Evolutionary conservation across 2,113 vertebrate genomes (phyloP).

Genomic region (Pseudopodoces humilis): DNA sequence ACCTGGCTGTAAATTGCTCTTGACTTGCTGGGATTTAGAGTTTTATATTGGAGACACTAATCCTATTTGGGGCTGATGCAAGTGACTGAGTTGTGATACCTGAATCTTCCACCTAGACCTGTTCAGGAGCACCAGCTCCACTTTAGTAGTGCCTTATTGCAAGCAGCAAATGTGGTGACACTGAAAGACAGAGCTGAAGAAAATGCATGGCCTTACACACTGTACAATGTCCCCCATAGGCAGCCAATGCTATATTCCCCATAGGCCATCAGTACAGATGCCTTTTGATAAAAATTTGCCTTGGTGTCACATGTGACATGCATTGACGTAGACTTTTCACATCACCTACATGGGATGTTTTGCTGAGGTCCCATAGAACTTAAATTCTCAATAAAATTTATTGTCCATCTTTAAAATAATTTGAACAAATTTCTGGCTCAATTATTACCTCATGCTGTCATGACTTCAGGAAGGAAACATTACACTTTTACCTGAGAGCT

Average conservation of each 20-base stretch:
- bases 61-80: neutral
- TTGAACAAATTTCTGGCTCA: neutral
- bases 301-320: rapidly evolving
- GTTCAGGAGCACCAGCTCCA: neutral
- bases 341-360: neutral
- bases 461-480: neutral
- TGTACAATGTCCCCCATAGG: neutral
- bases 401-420: neutral
- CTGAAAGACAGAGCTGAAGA: neutral
- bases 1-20: neutral
- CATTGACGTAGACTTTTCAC: neutral
- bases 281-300: neutral
- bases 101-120: neutral
- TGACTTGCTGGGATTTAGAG: neutral
- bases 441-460: rapidly evolving
- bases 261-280: neutral
- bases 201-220: neutral
- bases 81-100: neutral
- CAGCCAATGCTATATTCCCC: neutral
- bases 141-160: neutral
- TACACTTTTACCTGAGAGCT: neutral
- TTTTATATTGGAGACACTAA: neutral
- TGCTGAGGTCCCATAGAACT: neutral
- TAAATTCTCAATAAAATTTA: neutral
- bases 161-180: neutral